A percentile compares a stretch with the other conserved stretches of the same genome.
Conservation (phyloP, 2,888 invertebrate genomes). For the Schrankia costaestrigalis region DNA sequence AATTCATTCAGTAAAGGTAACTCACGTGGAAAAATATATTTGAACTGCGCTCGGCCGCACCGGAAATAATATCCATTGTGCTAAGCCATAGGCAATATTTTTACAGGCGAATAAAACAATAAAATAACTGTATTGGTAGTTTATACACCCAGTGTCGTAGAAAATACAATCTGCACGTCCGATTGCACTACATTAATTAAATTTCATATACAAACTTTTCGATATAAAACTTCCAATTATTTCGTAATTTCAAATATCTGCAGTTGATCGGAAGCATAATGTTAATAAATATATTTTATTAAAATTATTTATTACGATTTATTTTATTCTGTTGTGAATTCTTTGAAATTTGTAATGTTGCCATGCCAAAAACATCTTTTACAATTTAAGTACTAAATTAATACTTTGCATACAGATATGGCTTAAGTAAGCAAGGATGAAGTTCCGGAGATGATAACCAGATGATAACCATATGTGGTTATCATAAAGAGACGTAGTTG, state of each 20-base stretch:
- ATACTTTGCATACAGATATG: too few species aligned
- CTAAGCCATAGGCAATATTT: slow-evolving; percentile 48
- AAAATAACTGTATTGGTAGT: slow-evolving; percentile 41
- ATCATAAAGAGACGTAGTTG: too few species aligned
- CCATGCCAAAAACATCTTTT: too few species aligned
- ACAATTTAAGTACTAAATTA: too few species aligned
- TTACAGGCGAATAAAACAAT: slow-evolving; percentile 43
- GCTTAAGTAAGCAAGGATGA: too few species aligned
- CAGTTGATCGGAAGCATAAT: too few species aligned
- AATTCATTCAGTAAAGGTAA: slow-evolving; percentile 40
- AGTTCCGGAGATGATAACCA: too few species aligned
- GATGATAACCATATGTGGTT: too few species aligned
- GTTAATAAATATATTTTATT: too few species aligned
- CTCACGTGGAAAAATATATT: slow-evolving; percentile 34
- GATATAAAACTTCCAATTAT: slow-evolving; percentile 5
- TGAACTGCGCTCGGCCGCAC: slow-evolving; percentile 22
- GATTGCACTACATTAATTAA: slow-evolving; percentile 32
- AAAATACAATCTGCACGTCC: slow-evolving; percentile 33
- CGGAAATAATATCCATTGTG: slow-evolving; percentile 47
- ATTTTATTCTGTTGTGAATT: too few species aligned
- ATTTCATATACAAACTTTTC: slow-evolving; percentile 10
- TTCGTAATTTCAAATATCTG: neutral
- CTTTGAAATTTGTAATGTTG: too few species aligned
- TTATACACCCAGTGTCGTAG: slow-evolving; percentile 32
- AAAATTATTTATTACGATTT: too few species aligned